A percentile compares a stretch with the other conserved stretches of the same genome.
Evolutionary conservation across 1,140 invertebrate genomes (phyloP).

Genomic region (Papilio dardanus): DNA sequence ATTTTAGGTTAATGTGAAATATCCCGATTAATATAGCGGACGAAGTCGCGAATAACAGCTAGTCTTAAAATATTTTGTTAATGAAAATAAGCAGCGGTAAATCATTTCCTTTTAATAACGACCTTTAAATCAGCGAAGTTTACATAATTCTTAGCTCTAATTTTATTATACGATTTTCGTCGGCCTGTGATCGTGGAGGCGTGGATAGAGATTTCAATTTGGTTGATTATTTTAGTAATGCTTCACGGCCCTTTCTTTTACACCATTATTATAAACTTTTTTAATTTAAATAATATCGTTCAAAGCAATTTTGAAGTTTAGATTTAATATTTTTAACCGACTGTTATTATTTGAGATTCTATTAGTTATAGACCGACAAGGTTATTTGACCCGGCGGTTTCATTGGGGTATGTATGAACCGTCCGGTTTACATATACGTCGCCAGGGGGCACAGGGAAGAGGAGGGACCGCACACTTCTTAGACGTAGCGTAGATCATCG

Average conservation of each 20-base stretch:
- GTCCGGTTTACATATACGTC: too few relatives aligned
- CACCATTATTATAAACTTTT: constrained; percentile 18
- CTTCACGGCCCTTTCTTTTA: not conserved
- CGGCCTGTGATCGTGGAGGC: constrained; percentile 7
- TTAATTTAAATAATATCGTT: constrained; percentile 11
- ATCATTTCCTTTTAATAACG: constrained; percentile 17
- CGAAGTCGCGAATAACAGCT: too few relatives aligned
- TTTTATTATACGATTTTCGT: constrained; percentile 16
- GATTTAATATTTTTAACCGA: too few relatives aligned
- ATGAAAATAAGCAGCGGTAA: not conserved
- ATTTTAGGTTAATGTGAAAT: too few relatives aligned
- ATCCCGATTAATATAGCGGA: too few relatives aligned
- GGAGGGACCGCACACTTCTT: too few relatives aligned
- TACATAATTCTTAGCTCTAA: constrained; percentile 12
- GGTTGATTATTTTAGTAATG: constrained; percentile 15
- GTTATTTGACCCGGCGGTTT: too few relatives aligned
- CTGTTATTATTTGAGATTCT: too few relatives aligned
- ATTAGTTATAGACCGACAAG: too few relatives aligned
- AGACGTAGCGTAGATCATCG: too few relatives aligned
- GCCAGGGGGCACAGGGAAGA: too few relatives aligned
- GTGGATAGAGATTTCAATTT: constrained; percentile 8
- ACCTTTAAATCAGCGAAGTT: not conserved
- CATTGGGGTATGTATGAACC: too few relatives aligned
- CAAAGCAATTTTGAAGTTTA: not conserved
- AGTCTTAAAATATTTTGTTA: not conserved